Base-by-base conservation (phyloP, 2,797 vertebrate species). In the Chromis chromis region DNA sequence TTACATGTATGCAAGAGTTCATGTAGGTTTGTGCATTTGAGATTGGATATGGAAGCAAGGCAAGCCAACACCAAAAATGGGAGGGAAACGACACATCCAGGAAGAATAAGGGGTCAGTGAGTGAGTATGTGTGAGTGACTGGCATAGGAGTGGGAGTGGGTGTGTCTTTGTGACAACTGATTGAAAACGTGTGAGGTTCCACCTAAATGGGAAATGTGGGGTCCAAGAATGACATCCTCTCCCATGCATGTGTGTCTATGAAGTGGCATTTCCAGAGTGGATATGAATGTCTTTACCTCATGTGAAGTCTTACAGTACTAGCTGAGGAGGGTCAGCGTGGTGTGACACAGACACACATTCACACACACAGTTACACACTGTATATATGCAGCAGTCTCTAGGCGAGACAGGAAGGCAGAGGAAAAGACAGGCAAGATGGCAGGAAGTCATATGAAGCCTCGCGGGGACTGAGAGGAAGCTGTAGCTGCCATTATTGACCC, bases 381-480 rank as follows among this genome's bases (percentile, higher is more conserved):
- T 61, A 50, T 73, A 74, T 76, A 55, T 73, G 74, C 48, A 62
- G 64, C 24, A 33, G 70, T 76, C 63, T 84, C 70, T 83, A 77
- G 72, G 75, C 49, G 48, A 83, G 84, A 88, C 79, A 89, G 89
- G 84, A 93, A 89, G 74, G 59, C 70, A 70, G 80, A 87, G 72
- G 85, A 86, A 87, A n/a, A 88, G 87, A 86, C 89, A 61, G 64
- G 79, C 84, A 88, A 89, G 88, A 93, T 88, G 88, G 84, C 82
- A 93, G 93, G 93, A 94, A 94, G 93, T 94, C 89, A 93, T 94
- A 91, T 74, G 85, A 90, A 76, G 85, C 67, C 90, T 78, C 84
- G 3, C 53, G 86, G 80, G 92, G 66, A 84, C 72, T 31, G 28
- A 83, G 68, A 92, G 93, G 92, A 95, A 94, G 77, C 87, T 78